Evolutionary conservation across 2,113 vertebrate species (phyloP), one percentile per base, ranked within the genome.

Genomic region (Galemys pyrenaicus): DNA sequence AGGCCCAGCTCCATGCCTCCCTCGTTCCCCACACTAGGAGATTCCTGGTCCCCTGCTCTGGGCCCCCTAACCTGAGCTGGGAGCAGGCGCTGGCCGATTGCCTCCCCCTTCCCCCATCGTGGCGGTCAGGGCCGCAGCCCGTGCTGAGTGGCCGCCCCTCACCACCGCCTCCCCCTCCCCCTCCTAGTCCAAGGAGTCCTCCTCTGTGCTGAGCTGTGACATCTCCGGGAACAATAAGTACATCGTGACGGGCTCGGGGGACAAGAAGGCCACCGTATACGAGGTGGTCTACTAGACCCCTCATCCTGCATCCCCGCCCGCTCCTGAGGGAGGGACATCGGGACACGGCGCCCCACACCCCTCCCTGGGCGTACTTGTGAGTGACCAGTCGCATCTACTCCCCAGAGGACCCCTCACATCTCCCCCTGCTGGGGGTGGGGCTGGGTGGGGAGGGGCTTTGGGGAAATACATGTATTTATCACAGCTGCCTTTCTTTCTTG

Each of bases 251-350:
- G 99, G 99, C 95, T 99, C 99, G 0, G 99, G 99, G 68, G 99
- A 99, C 98, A 99, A 99, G 98, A 99, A 99, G 60, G 99, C 99
- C 7, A 99, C 99, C 0, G 99, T 99, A 56, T 99, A 99, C 0
- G 99, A 99, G 98, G 99, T 99, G 97, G 99, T 99, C 97, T 99
- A 99, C 98, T 99, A 98, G 99, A 2, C 46, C 64, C 15, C 32
- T 8, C 35, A 73, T 89, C 90, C 64, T 87, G 92, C 90, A 79
- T 58, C 41, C 74, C 81, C 68, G 89, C 51, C 15, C 6, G 51
- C 94, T 93, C 30, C 28, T 13, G 60, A 71, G 96, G 96, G 89
- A 81, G 37, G 65, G 58, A 28, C n/a, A 0, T 70, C 51, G 0
- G 6, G 54, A 74, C 89, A 77, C 35, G 4, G 54, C 54, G 5